These are phyloP conservation scores for Anas platyrhynchos DNA, from an alignment of 2,113 vertebrate genomes.

Conservation along the genomic window DNA sequence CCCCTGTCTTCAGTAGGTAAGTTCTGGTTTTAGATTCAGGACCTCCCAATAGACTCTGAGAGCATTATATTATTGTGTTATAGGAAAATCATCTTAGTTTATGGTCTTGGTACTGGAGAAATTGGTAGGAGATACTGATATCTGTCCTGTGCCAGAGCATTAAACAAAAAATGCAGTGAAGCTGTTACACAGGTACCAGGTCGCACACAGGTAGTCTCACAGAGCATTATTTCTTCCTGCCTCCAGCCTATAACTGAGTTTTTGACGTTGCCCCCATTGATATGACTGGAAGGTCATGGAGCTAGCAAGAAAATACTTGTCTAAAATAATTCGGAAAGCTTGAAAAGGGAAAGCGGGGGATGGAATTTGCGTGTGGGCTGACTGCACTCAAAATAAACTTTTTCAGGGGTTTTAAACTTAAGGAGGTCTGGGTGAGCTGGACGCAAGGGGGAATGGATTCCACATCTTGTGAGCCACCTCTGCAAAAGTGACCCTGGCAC, in stretches of 20 bases:
- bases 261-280: not conserved
- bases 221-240: not conserved
- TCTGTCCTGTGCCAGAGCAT: not conserved
- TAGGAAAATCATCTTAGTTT: not conserved
- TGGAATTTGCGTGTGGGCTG: conserved; percentile 42
- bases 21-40: not conserved
- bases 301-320: not conserved
- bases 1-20: not conserved
- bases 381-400: conserved; percentile 55
- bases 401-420: conserved; percentile 69
- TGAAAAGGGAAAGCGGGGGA: not conserved
- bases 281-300: not conserved
- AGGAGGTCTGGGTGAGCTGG: conserved; percentile 68
- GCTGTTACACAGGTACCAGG: not conserved
- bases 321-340: not conserved
- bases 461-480: conserved; percentile 65
- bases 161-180: not conserved
- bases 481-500: conserved; percentile 55
- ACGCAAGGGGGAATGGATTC: conserved; percentile 66
- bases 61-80: not conserved
- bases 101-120: not conserved
- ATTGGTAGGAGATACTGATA: not conserved
- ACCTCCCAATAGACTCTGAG: not conserved
- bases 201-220: not conserved
- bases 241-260: not conserved